A percentile compares a stretch with the other conserved stretches of the same genome.
Evolutionary conservation across 2,888 invertebrate genomes (phyloP).

Genomic region (Caenorhabditis sp.): DNA sequence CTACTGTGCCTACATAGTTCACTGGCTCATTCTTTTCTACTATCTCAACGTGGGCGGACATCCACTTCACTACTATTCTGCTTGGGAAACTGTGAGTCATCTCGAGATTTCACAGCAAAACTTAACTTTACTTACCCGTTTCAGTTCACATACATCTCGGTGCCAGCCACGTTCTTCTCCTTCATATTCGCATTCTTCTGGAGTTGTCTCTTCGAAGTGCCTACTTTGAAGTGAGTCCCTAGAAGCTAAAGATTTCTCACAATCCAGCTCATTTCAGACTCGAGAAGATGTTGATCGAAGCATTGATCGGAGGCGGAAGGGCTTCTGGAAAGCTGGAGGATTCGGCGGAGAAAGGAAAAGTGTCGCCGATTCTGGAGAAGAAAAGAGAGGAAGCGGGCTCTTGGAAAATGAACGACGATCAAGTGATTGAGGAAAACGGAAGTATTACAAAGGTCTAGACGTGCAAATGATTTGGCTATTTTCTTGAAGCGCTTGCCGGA

Average conservation of each 20-base stretch:
- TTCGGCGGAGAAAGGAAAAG: background rate
- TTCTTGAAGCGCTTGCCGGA: no score
- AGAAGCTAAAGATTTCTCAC: no score
- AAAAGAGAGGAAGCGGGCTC: constrained; percentile 1
- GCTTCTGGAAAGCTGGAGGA: background rate
- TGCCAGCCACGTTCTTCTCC: constrained; percentile 32
- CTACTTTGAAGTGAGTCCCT: constrained; percentile 32
- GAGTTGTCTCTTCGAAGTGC: constrained; percentile 53
- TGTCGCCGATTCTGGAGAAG: constrained; percentile 9
- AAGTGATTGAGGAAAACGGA: background rate
- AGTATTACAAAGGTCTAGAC: background rate
- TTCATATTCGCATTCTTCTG: constrained; percentile 50
- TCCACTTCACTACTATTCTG: constrained; percentile 35
- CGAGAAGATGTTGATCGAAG: constrained; percentile 46
- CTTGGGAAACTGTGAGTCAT: constrained; percentile 49
- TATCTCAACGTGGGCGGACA: constrained; percentile 42
- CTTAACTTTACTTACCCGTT: no score
- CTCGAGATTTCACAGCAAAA: no score
- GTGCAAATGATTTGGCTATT: background rate
- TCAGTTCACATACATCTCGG: constrained; percentile 8
- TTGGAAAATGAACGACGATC: background rate
- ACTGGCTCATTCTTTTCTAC: constrained; percentile 57
- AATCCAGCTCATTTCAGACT: constrained; percentile 18
- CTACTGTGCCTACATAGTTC: constrained; percentile 89
- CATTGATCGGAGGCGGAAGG: constrained; percentile 1